phyloP scores from a whole-genome alignment of 2,888 invertebrate species.

The Sericinus montela region DNA sequence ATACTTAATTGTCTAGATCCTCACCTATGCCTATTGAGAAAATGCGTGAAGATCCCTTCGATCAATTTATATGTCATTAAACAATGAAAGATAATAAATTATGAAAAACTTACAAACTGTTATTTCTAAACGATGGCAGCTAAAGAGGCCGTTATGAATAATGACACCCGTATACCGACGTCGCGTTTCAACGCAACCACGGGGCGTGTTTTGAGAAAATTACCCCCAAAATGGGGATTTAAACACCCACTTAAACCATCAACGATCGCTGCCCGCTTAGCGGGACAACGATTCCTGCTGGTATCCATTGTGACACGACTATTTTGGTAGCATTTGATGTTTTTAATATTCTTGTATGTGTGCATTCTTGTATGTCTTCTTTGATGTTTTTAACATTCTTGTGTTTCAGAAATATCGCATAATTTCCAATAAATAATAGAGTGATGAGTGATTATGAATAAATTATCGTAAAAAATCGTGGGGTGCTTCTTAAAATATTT shows the following conservation, averaged over 20 bases:
- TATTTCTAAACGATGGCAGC: constrained; percentile 15
- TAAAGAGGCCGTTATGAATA: constrained; percentile 29
- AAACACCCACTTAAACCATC: constrained; percentile 60
- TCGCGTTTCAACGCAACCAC: constrained; percentile 18
- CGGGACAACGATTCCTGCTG: constrained; percentile 36
- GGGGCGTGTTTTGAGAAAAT: constrained; percentile 44
- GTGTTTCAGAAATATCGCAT: no score
- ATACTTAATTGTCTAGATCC: no score
- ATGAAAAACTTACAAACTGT: neutral
- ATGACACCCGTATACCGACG: constrained; percentile 20
- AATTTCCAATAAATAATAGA: no score
- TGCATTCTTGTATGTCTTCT: no score
- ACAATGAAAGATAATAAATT: constrained; percentile 6
- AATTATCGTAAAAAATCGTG: no score
- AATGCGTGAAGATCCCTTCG: no score
- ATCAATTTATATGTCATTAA: constrained; percentile 1
- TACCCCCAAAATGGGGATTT: constrained; percentile 53
- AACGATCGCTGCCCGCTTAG: constrained; percentile 42
- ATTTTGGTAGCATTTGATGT: no score
- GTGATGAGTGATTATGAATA: no score
- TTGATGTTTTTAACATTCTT: no score
- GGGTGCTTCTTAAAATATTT: no score
- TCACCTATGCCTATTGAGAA: no score
- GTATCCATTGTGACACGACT: constrained; percentile 38
- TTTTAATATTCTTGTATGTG: no score